Evolutionary conservation across 1,140 invertebrate species (phyloP).

Genomic region (Sminthurides bifidus): DNA sequence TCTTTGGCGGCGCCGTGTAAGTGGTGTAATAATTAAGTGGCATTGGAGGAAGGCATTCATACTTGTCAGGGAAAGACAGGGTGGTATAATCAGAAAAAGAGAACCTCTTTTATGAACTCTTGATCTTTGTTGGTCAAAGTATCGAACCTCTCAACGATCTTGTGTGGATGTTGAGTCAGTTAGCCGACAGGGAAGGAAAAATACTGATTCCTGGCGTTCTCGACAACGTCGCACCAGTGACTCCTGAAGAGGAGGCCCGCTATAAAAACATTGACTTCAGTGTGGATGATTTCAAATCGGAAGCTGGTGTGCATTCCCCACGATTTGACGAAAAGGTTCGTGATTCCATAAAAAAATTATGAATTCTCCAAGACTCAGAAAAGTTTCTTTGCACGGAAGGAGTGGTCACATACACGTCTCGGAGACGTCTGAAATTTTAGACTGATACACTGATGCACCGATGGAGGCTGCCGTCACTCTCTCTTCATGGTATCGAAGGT

Average conservation of each 20-base stretch:
- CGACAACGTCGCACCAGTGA: conserved; percentile 61
- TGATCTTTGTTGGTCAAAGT: no score
- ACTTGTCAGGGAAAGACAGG: no score
- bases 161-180: conserved; percentile 64
- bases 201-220: conserved; percentile 70
- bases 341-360: no score
- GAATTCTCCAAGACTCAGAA: no score
- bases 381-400: conserved; percentile 41
- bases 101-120: no score
- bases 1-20: conserved; percentile 6
- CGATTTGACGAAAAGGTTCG: no score
- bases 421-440: no score
- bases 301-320: no score
- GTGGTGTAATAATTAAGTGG: no score
- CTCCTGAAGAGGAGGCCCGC: conserved; percentile 57
- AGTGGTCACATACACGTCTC: no score
- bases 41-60: no score
- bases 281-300: conserved; percentile 58
- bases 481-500: conserved; percentile 82
- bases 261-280: conserved; percentile 88
- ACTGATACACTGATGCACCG: conserved; percentile 78
- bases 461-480: conserved; percentile 79
- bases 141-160: conserved; percentile 84
- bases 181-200: conserved; percentile 70
- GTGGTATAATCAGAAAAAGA: no score